These are phyloP conservation scores for Lemur catta DNA, from an alignment of 2,797 vertebrate species.

Conservation along the genomic window DNA sequence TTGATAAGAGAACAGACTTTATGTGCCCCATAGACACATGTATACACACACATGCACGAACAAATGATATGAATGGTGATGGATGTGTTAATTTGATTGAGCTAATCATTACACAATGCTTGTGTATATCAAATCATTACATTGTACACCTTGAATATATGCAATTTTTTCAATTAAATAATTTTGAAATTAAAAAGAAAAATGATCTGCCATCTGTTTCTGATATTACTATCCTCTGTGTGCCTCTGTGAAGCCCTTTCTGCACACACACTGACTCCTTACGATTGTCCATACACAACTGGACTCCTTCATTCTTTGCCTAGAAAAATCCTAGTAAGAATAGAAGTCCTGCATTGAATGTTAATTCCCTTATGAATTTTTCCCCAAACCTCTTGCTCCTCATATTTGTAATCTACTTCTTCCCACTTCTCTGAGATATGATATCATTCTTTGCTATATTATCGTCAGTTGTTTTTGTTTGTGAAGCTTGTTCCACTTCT, in stretches of 20 bases:
- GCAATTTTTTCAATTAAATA: not conserved
- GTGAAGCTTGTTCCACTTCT: not conserved
- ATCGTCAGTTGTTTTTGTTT: not conserved
- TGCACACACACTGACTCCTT: not conserved
- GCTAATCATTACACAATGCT: not conserved
- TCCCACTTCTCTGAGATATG: not conserved
- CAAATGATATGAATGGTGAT: not conserved
- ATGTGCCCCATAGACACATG: not conserved
- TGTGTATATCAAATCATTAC: not conserved
- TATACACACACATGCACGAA: not conserved
- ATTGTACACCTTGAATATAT: not conserved
- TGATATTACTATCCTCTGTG: not conserved
- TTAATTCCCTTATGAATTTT: not conserved
- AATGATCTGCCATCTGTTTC: not conserved
- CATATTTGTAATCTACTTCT: not conserved
- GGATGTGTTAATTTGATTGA: not conserved
- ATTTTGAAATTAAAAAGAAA: not conserved
- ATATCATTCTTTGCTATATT: not conserved
- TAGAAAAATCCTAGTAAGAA: not conserved
- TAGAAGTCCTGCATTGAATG: not conserved
- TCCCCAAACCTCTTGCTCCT: not conserved
- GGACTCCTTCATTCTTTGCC: not conserved
- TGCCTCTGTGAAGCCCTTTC: not conserved
- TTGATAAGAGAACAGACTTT: not conserved
- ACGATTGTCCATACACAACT: not conserved